These are phyloP conservation scores for Colletes collaris DNA, from an alignment of 2,888 invertebrate genomes.

Conservation along the genomic window DNA sequence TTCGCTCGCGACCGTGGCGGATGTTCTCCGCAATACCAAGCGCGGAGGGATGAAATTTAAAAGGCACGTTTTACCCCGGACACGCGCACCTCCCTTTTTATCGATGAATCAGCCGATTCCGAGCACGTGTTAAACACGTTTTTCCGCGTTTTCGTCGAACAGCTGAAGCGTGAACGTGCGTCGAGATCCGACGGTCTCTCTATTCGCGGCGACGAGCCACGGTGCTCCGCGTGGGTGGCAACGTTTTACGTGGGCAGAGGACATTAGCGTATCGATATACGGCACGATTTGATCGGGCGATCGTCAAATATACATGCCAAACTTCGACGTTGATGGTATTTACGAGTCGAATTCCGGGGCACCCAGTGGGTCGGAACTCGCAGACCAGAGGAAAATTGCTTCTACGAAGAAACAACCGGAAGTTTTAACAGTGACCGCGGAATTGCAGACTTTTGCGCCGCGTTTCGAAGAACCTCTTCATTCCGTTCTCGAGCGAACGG, in stretches of 20 bases:
- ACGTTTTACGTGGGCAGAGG: slow-evolving; percentile 50
- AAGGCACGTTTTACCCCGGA: too few species aligned
- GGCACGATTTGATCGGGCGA: slow-evolving; percentile 56
- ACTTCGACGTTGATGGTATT: slow-evolving; percentile 59
- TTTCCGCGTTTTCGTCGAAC: slow-evolving; percentile 22
- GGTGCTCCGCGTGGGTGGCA: slow-evolving; percentile 45
- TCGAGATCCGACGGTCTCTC: neutral
- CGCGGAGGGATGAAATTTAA: too few species aligned
- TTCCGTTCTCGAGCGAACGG: neutral
- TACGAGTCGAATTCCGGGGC: slow-evolving; percentile 57
- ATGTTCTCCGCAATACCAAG: too few species aligned
- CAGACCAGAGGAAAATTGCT: slow-evolving; percentile 25
- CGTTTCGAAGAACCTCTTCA: slow-evolving; percentile 19
- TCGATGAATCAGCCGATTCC: neutral
- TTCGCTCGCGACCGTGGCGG: too few species aligned
- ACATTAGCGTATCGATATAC: slow-evolving; percentile 62
- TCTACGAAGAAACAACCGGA: slow-evolving; percentile 48
- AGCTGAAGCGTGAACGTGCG: slow-evolving; percentile 8
- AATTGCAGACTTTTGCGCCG: neutral
- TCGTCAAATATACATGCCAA: slow-evolving; percentile 57
- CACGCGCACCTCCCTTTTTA: too few species aligned
- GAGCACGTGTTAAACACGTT: slow-evolving; percentile 13
- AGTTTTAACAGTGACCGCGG: slow-evolving; percentile 36
- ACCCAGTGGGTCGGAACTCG: slow-evolving; percentile 24
- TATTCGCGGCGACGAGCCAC: neutral